Base-by-base conservation (phyloP, 2,797 vertebrate genomes). In the Xiphophorus birchmanni region DNA sequence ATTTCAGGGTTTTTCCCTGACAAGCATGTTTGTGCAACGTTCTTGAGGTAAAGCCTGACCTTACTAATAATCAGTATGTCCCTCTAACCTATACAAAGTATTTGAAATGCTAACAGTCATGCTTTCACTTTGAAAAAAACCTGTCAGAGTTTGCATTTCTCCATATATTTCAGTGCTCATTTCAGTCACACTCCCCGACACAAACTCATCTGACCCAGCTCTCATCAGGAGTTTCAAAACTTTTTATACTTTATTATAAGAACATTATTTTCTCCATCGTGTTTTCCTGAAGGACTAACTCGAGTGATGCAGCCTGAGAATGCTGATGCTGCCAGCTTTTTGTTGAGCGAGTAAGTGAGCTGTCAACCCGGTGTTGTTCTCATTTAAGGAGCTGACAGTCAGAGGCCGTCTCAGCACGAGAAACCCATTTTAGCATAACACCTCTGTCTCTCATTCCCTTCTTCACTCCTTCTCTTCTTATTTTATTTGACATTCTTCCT, bases 351-450 rank as follows among this genome's bases (percentile, higher is more conserved):
- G 85, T 91, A 89, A 90, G 83, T 84, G 87, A 93, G 89, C 88
- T 92, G 91, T 93, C 91, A 91, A 73, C 50, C 81, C 87, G 88
- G 83, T 90, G 84, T 81, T 93, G 79, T 89, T 92, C 71, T 93
- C 93, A 94, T 94, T 95, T 90, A 73, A 76, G 84, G 89, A 88
- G 83, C 84, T 92, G 94, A 95, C 91, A 94, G 81, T 6, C 78
- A 82, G 74, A 75, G 35, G 78, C 79, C 73, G 26, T 90, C 79
- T 91, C 73, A 84, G 76, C 77, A 78, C 75, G 79, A 83, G 86
- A 88, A 90, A 91, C 83, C 90, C 83, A 89, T 93, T 93, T 89
- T 86, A 87, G 81, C 84, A 79, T 83, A 87, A 82, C 87, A 88
- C 80, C 74, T 86, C 82, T 79, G 80, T 80, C 74, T 86, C 69